phyloP scores from a whole-genome alignment of 2,113 vertebrate genomes.

The Antennarius striatus region DNA sequence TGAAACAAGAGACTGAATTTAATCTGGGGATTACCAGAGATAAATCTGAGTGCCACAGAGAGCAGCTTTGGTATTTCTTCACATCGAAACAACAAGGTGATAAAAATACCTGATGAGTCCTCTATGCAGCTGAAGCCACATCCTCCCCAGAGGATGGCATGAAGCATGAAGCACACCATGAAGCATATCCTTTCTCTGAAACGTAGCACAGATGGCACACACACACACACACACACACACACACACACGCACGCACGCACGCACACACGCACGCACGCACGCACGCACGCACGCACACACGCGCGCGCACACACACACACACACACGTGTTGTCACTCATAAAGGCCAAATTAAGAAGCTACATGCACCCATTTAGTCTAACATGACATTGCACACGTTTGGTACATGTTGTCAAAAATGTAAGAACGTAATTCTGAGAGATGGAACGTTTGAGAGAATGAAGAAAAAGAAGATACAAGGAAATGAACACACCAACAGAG shows the following conservation, averaged over 20 bases:
- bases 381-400: neutral
- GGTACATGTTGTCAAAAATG: neutral
- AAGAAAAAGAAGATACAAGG: slow-evolving; percentile 2
- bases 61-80: too few relatives aligned
- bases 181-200: slow-evolving; percentile 7
- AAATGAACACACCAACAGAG: neutral
- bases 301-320: too few relatives aligned
- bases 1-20: too few relatives aligned
- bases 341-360: slow-evolving; percentile 1
- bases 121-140: slow-evolving; percentile 37
- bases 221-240: too few relatives aligned
- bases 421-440: neutral
- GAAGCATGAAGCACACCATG: slow-evolving; percentile 9
- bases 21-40: too few relatives aligned
- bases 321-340: neutral
- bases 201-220: slow-evolving; percentile 1
- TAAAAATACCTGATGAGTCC: neutral
- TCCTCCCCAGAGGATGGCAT: slow-evolving; percentile 37
- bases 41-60: too few relatives aligned
- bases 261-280: too few relatives aligned
- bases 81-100: neutral
- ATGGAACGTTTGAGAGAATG: neutral
- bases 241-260: too few relatives aligned
- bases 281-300: too few relatives aligned
- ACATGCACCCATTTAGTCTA: neutral